Conservation (phyloP, 1,140 invertebrate species). For the Phymastichus coffea region DNA sequence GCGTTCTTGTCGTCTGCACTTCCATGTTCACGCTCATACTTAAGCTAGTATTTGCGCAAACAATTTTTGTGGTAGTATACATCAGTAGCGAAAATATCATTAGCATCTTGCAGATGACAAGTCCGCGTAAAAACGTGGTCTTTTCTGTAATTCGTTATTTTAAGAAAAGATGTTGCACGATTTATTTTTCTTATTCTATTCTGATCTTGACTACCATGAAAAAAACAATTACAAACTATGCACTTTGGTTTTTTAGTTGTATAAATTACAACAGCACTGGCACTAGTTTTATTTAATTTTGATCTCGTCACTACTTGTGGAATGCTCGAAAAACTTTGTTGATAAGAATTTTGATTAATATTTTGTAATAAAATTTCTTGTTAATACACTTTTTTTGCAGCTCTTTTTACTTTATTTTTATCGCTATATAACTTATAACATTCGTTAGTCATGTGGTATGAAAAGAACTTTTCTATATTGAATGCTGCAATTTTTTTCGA, state of each 20-base stretch:
- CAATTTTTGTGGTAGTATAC: background rate
- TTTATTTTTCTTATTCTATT: background rate
- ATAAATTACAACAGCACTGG: too few relatives aligned
- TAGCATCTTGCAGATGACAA: background rate
- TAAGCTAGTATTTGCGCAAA: background rate
- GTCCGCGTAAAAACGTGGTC: background rate
- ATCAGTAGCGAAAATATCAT: slow-evolving; percentile 3
- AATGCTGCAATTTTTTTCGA: background rate
- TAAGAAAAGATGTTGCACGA: background rate
- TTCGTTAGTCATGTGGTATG: background rate
- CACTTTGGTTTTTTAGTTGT: too few relatives aligned
- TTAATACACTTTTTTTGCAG: background rate
- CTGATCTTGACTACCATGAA: too few relatives aligned
- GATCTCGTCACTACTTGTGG: background rate
- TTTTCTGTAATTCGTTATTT: background rate
- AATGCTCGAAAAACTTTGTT: too few relatives aligned
- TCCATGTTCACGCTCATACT: background rate
- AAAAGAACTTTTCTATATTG: background rate
- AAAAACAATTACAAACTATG: too few relatives aligned
- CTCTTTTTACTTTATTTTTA: background rate
- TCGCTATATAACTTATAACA: background rate
- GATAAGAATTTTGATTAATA: too few relatives aligned
- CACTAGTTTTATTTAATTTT: background rate
- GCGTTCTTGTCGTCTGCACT: background rate
- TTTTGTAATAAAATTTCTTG: too few relatives aligned